Evolutionary conservation across 2,888 invertebrate genomes (phyloP), one percentile per base, ranked within the genome.

Genomic region (Brenthis hecate): DNA sequence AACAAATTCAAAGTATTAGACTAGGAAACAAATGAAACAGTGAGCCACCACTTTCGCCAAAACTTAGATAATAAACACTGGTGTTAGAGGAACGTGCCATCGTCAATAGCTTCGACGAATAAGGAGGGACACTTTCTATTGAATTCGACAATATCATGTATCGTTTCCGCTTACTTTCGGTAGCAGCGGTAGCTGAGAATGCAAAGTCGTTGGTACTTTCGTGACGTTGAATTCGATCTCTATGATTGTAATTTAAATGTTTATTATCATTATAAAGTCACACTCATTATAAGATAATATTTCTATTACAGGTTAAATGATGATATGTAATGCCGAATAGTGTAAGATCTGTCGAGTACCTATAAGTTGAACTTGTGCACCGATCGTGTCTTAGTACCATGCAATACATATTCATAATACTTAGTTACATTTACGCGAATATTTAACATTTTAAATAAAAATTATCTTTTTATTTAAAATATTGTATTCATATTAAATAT

Each of bases 81-180:
- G 66, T 55, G 56, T 66, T 66, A 51, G 56, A 53, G 68, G 65
- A 66, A 68, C 73, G 69, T 69, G 69, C 65, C 64, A 68, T 69
- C 67, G 60, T 66, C 72, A 70, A 68, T 72, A 60, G 56, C 54
- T 57, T 19, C n/a, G 64, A 68, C 66, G 71, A 75, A 75, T 71
- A 76, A 77, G 80, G 77, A 78, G 70, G 67, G 68, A 69, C 70
- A 75, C 81, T 82, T 82, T 80, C 81, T 80, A 80, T 76, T 75
- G 69, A 73, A 76, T 76, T 78, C 72, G 73, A 70, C 70, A 68
- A 62, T 66, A 56, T 64, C 64, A 61, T 19, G 57, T 57, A 70
- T 68, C 60, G 72, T 61, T 65, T 68, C 57, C 32, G 57, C 23
- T 67, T 70, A 73, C 68, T 64, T 70, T 68, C 66, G 65, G 72